Percentiles rank a stretch among this genome's conserved stretches.
phyloP scores from a whole-genome alignment of 2,888 invertebrate species.

The Oasisia sp. region DNA sequence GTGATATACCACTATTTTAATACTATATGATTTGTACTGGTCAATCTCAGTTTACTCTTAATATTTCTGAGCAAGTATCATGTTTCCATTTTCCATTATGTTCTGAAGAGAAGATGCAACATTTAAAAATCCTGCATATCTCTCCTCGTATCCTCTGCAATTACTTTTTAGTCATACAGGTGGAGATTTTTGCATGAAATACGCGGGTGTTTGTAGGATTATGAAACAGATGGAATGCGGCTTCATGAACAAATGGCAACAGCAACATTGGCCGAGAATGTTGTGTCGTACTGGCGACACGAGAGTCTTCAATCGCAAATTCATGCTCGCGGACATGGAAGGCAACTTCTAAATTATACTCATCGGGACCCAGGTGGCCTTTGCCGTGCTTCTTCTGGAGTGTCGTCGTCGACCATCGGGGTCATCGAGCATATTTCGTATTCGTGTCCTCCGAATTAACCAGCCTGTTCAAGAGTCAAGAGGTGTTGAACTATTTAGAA shows the following conservation, averaged over 20 bases:
- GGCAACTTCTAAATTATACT: background rate
- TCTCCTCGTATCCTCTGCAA: no score
- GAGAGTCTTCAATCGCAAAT: background rate
- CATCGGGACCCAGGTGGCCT: background rate
- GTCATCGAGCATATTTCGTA: background rate
- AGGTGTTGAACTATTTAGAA: background rate
- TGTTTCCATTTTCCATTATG: no score
- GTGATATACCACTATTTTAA: no score
- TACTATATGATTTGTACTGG: no score
- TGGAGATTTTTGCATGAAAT: background rate
- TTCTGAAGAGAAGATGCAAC: no score
- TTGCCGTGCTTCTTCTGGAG: background rate
- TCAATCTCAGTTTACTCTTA: no score
- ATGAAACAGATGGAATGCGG: conserved; percentile 28
- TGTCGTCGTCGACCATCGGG: background rate
- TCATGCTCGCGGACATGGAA: background rate
- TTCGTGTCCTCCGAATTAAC: background rate
- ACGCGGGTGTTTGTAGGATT: conserved; percentile 24
- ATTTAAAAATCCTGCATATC: no score
- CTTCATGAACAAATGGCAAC: conserved; percentile 26
- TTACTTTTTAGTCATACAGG: background rate
- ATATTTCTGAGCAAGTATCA: no score
- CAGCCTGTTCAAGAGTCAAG: background rate
- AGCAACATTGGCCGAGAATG: conserved; percentile 13
- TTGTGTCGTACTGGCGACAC: background rate